Percentiles rank a stretch among this genome's conserved stretches.
These are phyloP conservation scores for Onychomys leucogaster DNA, from an alignment of 2,797 vertebrate genomes.

Conservation along the genomic window DNA sequence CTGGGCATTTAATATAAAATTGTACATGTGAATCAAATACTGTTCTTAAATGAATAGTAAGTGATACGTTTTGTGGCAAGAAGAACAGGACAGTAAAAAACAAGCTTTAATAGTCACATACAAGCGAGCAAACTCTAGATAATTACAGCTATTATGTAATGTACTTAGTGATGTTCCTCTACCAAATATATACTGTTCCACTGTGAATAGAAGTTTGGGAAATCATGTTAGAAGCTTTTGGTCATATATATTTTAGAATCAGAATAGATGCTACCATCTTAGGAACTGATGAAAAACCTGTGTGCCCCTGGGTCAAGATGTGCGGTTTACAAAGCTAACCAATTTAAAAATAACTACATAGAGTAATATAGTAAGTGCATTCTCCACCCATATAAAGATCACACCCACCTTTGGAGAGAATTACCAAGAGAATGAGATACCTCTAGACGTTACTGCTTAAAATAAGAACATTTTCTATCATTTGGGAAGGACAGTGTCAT, in stretches of 20 bases:
- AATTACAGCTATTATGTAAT: conserved; percentile 35
- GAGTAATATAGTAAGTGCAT: background rate
- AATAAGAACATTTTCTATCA: conserved; percentile 76
- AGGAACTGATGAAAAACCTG: conserved; percentile 25
- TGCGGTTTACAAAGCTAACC: conserved; percentile 4
- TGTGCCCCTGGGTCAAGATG: background rate
- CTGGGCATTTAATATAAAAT: background rate
- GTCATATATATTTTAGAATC: background rate
- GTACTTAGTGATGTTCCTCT: background rate
- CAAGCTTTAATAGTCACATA: conserved; percentile 11
- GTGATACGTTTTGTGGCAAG: background rate
- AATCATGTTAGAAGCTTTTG: background rate
- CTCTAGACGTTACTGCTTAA: conserved; percentile 66
- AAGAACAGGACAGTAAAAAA: background rate
- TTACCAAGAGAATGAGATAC: conserved; percentile 37
- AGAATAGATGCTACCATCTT: conserved; percentile 35
- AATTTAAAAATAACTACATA: conserved; percentile 24
- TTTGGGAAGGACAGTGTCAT: conserved; percentile 78
- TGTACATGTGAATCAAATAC: conserved; percentile 13
- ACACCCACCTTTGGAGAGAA: background rate
- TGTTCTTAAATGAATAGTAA: background rate
- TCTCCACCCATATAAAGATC: conserved; percentile 43
- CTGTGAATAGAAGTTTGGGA: background rate
- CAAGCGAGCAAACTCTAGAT: background rate
- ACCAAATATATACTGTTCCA: background rate